A percentile compares a stretch with the other conserved stretches of the same genome.
Conservation (phyloP, 37 sponge, comb jelly and placozoan species). For the Theonella swinhoei region DNA sequence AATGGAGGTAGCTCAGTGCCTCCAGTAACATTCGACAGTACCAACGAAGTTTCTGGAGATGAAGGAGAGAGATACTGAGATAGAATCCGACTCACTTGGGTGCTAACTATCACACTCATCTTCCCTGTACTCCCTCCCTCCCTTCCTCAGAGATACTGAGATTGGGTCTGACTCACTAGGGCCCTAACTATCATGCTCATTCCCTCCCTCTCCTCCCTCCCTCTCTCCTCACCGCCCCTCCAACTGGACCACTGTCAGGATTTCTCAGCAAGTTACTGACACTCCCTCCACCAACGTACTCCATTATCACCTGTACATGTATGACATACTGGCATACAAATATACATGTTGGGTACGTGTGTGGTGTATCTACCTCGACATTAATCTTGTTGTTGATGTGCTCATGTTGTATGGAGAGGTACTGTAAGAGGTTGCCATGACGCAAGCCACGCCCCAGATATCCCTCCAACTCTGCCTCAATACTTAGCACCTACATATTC, state of each 20-base stretch:
- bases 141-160: too few species aligned
- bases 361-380: constrained; percentile 63
- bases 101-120: too few species aligned
- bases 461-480: constrained; percentile 60
- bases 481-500: constrained; percentile 43
- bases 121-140: too few species aligned
- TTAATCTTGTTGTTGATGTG: constrained; percentile 26
- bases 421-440: constrained; percentile 64
- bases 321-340: not conserved
- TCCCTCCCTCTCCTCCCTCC: too few species aligned
- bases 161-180: too few species aligned
- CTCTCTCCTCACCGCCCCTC: constrained; percentile 36
- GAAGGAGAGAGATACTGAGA: not conserved
- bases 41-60: constrained; percentile 45
- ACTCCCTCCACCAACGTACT: constrained; percentile 71
- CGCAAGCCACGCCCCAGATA: constrained; percentile 9
- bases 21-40: constrained; percentile 72
- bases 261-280: constrained; percentile 34
- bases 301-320: constrained; percentile 47
- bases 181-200: too few species aligned
- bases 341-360: not conserved
- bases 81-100: too few species aligned
- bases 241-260: constrained; percentile 29
- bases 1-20: constrained; percentile 74
- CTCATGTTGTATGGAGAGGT: constrained; percentile 53